These are phyloP conservation scores for Trisateles emortualis DNA, from an alignment of 2,888 invertebrate species.

Conservation along the genomic window DNA sequence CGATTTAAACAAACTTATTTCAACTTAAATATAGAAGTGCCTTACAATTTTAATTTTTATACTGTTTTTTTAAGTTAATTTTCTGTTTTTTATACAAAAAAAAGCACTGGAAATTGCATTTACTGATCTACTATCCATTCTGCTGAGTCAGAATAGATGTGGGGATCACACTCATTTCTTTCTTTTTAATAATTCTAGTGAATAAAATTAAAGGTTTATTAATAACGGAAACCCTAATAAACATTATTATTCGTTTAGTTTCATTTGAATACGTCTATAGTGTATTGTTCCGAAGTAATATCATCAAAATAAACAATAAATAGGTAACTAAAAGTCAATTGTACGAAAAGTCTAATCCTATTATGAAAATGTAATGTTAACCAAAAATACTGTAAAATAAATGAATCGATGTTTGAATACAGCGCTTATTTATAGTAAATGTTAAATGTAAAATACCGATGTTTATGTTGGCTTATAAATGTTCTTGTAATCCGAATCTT, in stretches of 20 bases:
- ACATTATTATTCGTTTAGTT: slow-evolving; percentile 38
- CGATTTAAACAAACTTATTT: slow-evolving; percentile 69
- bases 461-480: slow-evolving; percentile 50
- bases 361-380: slow-evolving; percentile 49
- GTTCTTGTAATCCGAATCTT: slow-evolving; percentile 45
- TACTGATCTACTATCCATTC: slow-evolving; percentile 70
- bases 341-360: slow-evolving; percentile 52
- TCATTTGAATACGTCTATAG: slow-evolving; percentile 41
- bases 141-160: slow-evolving; percentile 62
- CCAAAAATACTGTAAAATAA: slow-evolving; percentile 46
- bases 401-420: slow-evolving; percentile 51
- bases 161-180: slow-evolving; percentile 50
- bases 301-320: slow-evolving; percentile 53
- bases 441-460: slow-evolving; percentile 36
- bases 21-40: slow-evolving; percentile 85
- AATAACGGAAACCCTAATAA: slow-evolving; percentile 33
- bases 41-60: slow-evolving; percentile 84
- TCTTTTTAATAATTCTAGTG: slow-evolving; percentile 53
- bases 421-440: slow-evolving; percentile 47
- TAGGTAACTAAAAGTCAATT: slow-evolving; percentile 81
- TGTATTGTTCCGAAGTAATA: slow-evolving; percentile 33
- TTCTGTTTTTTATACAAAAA: slow-evolving; percentile 54
- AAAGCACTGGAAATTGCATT: slow-evolving; percentile 80
- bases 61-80: slow-evolving; percentile 68
- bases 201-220: slow-evolving; percentile 39